Percentiles rank a stretch among this genome's conserved stretches.
Conservation (phyloP, 2,888 invertebrate genomes). For the Amorpha juglandis region DNA sequence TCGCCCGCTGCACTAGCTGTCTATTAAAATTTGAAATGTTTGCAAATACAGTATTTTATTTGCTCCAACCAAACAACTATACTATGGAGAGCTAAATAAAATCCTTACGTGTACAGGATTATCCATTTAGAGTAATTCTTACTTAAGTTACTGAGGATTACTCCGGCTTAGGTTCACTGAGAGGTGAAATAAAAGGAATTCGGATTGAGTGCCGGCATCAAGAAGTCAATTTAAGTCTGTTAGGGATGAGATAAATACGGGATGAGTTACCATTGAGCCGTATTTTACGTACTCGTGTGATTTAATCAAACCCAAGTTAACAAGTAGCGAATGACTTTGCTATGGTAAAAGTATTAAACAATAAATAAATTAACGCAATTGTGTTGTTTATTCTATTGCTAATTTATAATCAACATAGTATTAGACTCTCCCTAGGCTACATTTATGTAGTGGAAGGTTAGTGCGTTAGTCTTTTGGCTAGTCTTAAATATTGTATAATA, state of each 20-base stretch:
- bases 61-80: neutral
- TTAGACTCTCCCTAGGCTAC: too few relatives aligned
- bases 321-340: too few relatives aligned
- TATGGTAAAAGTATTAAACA: too few relatives aligned
- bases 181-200: constrained; percentile 22
- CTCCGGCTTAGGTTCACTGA: neutral
- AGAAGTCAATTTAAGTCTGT: constrained; percentile 2
- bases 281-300: neutral
- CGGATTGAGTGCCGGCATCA: constrained; percentile 5
- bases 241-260: neutral
- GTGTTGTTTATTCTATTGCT: too few relatives aligned
- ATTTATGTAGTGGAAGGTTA: too few relatives aligned
- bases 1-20: too few relatives aligned
- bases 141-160: constrained; percentile 17
- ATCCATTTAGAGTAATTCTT: neutral
- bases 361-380: too few relatives aligned
- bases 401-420: too few relatives aligned
- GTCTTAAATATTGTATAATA: too few relatives aligned
- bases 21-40: neutral
- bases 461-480: too few relatives aligned
- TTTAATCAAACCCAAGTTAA: neutral
- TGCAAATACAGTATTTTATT: neutral
- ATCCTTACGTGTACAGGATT: neutral
- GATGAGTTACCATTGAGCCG: neutral
- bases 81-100: neutral